phyloP scores from a whole-genome alignment of 2,797 vertebrate species.

The Benthosema pterotum region DNA sequence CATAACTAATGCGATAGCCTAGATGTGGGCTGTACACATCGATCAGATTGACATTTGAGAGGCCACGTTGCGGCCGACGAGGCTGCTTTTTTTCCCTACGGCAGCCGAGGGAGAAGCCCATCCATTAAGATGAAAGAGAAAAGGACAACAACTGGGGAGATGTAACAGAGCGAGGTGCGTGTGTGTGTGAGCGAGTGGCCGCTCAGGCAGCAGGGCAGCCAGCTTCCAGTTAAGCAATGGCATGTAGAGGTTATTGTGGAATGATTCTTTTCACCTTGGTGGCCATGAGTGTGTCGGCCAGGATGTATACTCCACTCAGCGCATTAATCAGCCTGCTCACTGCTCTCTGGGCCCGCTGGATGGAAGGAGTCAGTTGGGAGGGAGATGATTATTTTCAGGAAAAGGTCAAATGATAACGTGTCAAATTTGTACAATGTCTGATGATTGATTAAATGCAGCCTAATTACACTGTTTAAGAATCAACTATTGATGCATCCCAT shows the following conservation, averaged over 20 bases:
- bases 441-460: constrained; percentile 11
- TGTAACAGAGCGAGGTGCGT: constrained; percentile 29
- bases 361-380: constrained; percentile 6
- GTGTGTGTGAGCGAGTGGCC: constrained; percentile 16
- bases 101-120: constrained; percentile 29
- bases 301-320: constrained; percentile 22
- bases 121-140: constrained; percentile 53
- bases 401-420: not conserved
- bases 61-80: constrained; percentile 48
- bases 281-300: constrained; percentile 11
- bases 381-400: too few species aligned
- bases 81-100: constrained; percentile 13
- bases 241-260: constrained; percentile 53
- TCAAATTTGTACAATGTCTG: constrained; percentile 13
- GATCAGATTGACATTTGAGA: constrained; percentile 71
- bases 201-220: constrained; percentile 1
- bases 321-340: constrained; percentile 23
- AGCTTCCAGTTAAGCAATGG: constrained; percentile 43
- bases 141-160: constrained; percentile 27
- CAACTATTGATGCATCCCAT: constrained; percentile 11
- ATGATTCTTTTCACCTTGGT: constrained; percentile 52
- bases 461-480: constrained; percentile 3
- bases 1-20: constrained; percentile 58
- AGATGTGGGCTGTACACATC: constrained; percentile 63
- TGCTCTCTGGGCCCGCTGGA: not conserved